Evolutionary conservation across 2,797 vertebrate genomes (phyloP), one percentile per base, ranked within the genome.

Genomic region (Helostoma temminkii): DNA sequence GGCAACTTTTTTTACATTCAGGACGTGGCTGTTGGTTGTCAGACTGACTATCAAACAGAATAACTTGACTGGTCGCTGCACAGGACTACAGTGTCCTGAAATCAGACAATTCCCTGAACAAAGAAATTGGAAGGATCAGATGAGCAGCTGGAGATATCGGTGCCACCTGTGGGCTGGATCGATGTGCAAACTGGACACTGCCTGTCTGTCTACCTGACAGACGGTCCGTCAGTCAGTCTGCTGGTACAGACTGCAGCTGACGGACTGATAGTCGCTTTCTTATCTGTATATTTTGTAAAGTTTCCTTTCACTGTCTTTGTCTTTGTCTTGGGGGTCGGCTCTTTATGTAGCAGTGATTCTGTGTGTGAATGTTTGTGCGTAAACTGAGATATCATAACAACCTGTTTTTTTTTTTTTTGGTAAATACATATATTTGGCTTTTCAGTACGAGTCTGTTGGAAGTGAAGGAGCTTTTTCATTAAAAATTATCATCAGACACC

Each of bases 211-310:
- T 58, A 57, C 5, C 24, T n/a, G 71, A 6, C 30, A 7, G 63
- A 25, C 48, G 0, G 43, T 61, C 58, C 2, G 28, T 69, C 78
- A n/a, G 64, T 21, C 67, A 9, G 84, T 89, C 93, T 88, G 92
- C 93, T 74, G 91, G 93, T 75, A 39, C 91, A 69, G 92, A 89
- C 88, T 68, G 71, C 32, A 47, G 58, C 83, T 60, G 68, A 64
- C 18, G 30, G 57, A 52, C 78, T 18, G 45, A 63, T 2, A 0
- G 37, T 22, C 39, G 21, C 30, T 66, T 67, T 60, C 32, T 25
- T 46, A 18, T 32, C 21, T 91, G 85, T 89, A 82, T 26, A 85
- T 91, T 81, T 66, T 90, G 82, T 91, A 78, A 63, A 82, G 55
- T 80, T 47, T 63, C 16, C 48, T 65, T 76, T 72, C 19, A 6